Conservation (phyloP, 2,797 vertebrate species). For the Falco novaeseelandiae region DNA sequence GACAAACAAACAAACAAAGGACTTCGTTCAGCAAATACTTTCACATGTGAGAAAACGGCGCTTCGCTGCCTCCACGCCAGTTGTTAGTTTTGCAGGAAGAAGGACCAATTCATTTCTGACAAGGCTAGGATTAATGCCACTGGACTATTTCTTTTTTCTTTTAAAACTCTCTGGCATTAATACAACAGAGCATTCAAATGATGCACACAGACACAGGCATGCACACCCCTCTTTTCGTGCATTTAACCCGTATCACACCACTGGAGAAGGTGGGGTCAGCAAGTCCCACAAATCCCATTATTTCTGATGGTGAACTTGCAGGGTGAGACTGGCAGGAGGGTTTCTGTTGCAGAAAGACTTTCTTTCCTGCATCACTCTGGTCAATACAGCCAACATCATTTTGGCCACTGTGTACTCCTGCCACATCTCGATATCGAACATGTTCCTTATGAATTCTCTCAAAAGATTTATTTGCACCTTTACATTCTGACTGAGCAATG, state of each 20-base stretch:
- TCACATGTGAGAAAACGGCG: neutral
- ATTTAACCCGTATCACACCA: neutral
- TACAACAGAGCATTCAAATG: neutral
- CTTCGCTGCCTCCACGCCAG: neutral
- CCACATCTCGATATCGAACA: neutral
- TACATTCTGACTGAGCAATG: neutral
- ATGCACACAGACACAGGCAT: fast-evolving
- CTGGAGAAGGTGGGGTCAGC: fast-evolving
- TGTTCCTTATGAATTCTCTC: neutral
- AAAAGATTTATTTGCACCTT: constrained; percentile 9
- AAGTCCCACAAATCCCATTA: neutral
- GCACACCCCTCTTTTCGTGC: fast-evolving
- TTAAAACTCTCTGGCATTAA: neutral
- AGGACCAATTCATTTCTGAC: neutral
- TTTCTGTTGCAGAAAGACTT: neutral
- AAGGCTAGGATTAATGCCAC: neutral
- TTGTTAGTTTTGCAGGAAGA: neutral
- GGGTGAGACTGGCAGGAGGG: neutral
- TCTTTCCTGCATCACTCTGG: neutral
- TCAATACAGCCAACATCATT: neutral
- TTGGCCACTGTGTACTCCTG: neutral
- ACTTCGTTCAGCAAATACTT: neutral
- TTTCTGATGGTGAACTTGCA: neutral
- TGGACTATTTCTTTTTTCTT: neutral
- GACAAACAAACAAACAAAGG: constrained; percentile 13